phyloP scores from a whole-genome alignment of 2,113 vertebrate genomes.

The Actenoides lindsayi region DNA sequence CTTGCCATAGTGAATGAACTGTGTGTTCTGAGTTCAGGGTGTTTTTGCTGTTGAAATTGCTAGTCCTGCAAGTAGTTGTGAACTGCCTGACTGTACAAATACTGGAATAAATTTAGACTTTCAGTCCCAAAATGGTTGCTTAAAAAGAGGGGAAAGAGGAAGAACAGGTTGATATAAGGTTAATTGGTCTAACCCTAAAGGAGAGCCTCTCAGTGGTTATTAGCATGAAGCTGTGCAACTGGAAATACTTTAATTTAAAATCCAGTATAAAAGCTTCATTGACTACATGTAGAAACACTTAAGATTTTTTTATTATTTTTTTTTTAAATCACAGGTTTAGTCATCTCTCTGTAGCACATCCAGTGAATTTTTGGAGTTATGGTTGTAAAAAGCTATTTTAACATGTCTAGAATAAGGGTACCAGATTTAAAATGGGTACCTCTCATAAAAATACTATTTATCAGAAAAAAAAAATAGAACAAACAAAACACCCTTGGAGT shows the following conservation, averaged over 20 bases:
- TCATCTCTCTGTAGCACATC: background rate
- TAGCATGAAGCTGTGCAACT: background rate
- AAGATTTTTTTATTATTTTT: background rate
- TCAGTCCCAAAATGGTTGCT: background rate
- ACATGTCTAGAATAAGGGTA: background rate
- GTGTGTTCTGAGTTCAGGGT: background rate
- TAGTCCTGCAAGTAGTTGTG: background rate
- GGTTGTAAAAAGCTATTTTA: background rate
- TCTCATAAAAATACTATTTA: background rate
- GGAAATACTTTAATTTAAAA: background rate
- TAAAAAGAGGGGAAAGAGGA: background rate
- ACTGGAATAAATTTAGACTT: background rate
- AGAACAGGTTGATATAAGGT: background rate
- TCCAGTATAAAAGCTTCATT: background rate
- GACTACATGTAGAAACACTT: background rate
- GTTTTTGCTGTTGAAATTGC: background rate
- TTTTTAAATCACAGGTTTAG: background rate
- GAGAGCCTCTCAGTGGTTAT: background rate
- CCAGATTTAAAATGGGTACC: background rate
- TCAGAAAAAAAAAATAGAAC: background rate
- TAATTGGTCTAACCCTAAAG: background rate
- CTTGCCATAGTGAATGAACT: background rate
- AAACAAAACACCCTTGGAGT: background rate
- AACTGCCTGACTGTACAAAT: background rate
- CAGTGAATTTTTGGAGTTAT: background rate